phyloP scores from a whole-genome alignment of 2,888 invertebrate species.

The Prosapia bicincta region DNA sequence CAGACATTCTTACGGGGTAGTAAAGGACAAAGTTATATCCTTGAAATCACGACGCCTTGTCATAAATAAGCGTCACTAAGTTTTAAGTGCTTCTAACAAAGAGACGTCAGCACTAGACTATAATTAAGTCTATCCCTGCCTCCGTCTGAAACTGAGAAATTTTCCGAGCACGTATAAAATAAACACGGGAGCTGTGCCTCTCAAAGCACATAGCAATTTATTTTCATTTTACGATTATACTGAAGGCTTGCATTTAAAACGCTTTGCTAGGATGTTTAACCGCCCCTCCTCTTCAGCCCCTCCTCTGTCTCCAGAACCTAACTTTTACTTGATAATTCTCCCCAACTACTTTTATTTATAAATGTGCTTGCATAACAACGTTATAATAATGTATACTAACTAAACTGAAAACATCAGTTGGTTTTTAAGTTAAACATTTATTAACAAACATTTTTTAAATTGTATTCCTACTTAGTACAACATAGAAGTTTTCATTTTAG shows the following conservation, averaged over 20 bases:
- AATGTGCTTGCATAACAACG: conserved; percentile 11
- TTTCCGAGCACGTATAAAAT: conserved; percentile 37
- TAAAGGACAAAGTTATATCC: conserved; percentile 13
- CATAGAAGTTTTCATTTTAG: no score
- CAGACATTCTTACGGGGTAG: conserved; percentile 19
- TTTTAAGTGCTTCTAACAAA: conserved; percentile 24
- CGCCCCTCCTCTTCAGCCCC: neutral
- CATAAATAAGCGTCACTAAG: conserved; percentile 27
- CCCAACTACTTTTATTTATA: conserved; percentile 20
- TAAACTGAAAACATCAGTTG: neutral
- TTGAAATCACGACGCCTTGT: conserved; percentile 22
- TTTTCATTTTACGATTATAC: conserved; percentile 38
- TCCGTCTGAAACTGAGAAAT: conserved; percentile 29
- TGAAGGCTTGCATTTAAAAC: conserved; percentile 23
- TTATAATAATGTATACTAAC: neutral
- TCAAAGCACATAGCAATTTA: conserved; percentile 32
- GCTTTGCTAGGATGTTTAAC: neutral
- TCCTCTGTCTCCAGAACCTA: neutral
- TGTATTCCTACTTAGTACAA: no score
- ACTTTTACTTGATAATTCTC: conserved; percentile 22
- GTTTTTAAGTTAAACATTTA: neutral
- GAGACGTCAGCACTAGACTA: conserved; percentile 23
- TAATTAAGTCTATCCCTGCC: conserved; percentile 18
- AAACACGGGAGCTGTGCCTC: conserved; percentile 28
- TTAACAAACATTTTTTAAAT: no score